Evolutionary conservation across 2,797 vertebrate species (phyloP).

Genomic region (Leucoraja ocellata): DNA sequence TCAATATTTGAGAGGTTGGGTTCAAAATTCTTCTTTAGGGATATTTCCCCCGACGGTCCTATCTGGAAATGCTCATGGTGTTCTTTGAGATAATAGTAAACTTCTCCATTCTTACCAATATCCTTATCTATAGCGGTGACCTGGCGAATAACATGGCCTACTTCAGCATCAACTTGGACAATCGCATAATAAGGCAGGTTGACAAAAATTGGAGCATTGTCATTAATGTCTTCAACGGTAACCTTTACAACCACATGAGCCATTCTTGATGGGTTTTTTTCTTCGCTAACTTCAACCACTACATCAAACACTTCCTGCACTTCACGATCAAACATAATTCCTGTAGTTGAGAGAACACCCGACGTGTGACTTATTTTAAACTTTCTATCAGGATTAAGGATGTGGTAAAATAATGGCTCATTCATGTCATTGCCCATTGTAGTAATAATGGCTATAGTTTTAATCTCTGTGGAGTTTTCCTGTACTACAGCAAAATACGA

Average conservation of each 20-base stretch:
- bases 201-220: conserved; percentile 83
- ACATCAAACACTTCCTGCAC: conserved; percentile 75
- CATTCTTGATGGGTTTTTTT: conserved; percentile 64
- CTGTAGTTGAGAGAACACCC: conserved; percentile 86
- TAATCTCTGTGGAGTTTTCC: conserved; percentile 80
- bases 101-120: conserved; percentile 68
- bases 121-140: conserved; percentile 89
- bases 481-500: conserved; percentile 72
- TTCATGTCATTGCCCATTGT: conserved; percentile 87
- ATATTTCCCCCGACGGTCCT: conserved; percentile 71
- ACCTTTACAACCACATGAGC: conserved; percentile 80
- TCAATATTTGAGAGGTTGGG: conserved; percentile 76
- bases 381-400: conserved; percentile 84
- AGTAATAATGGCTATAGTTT: conserved; percentile 76
- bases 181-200: conserved; percentile 88
- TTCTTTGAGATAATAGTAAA: conserved; percentile 77
- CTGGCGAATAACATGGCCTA: conserved; percentile 70
- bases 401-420: conserved; percentile 83
- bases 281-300: conserved; percentile 80
- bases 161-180: conserved; percentile 77
- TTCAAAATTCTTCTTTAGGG: conserved; percentile 77
- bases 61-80: conserved; percentile 79
- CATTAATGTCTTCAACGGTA: conserved; percentile 78
- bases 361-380: conserved; percentile 87
- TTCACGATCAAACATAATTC: conserved; percentile 85